Evolutionary conservation across 2,113 vertebrate species (phyloP).

Genomic region (Datnioides undecimradiatus): DNA sequence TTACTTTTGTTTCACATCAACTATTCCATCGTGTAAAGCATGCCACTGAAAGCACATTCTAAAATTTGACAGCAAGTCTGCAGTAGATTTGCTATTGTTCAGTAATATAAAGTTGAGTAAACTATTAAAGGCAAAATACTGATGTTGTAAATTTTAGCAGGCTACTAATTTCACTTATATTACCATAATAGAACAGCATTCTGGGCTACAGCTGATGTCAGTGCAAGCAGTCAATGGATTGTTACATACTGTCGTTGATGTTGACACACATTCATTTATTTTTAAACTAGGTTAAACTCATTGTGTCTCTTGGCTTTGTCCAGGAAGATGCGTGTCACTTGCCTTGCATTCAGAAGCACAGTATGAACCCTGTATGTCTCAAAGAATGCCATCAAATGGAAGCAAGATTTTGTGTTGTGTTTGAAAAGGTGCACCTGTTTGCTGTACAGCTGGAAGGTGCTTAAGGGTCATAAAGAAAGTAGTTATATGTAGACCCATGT

Average conservation of each 20-base stretch:
- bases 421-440: not conserved
- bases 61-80: not conserved
- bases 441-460: not conserved
- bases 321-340: not conserved
- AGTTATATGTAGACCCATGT: not conserved
- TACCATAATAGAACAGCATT: not conserved
- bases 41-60: not conserved
- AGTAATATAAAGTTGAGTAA: not conserved
- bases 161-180: not conserved
- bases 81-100: not conserved
- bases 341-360: not conserved
- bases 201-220: not conserved
- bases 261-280: not conserved
- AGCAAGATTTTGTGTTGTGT: not conserved
- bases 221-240: not conserved
- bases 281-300: not conserved
- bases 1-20: conserved; percentile 3
- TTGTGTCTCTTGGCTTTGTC: not conserved
- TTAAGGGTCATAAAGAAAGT: not conserved
- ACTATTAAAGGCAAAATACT: not conserved
- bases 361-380: not conserved
- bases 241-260: not conserved
- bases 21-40: not conserved
- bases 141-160: not conserved
- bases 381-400: not conserved